Evolutionary conservation across 2,888 invertebrate species (phyloP).

Genomic region (Acanthosoma haemorrhoidale): DNA sequence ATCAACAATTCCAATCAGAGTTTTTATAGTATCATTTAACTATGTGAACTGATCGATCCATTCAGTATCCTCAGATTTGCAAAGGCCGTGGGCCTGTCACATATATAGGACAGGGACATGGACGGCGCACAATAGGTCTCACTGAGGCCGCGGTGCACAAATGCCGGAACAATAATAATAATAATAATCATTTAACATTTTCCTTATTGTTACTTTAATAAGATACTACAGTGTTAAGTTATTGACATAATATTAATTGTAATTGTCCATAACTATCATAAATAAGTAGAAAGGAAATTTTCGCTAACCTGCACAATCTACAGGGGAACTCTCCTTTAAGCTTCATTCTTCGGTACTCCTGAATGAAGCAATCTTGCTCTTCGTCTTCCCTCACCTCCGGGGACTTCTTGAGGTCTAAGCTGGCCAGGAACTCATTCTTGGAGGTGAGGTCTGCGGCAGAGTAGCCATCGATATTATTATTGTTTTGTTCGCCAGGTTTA

Average conservation of each 20-base stretch:
- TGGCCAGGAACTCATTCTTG: slow-evolving; percentile 35
- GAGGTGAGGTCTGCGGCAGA: slow-evolving; percentile 45
- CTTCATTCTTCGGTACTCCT: slow-evolving; percentile 84
- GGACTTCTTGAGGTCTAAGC: slow-evolving; percentile 33
- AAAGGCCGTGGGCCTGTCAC: too few species aligned
- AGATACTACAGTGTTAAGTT: too few species aligned
- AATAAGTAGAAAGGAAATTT: not conserved
- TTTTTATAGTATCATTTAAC: too few species aligned
- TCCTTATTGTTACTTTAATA: too few species aligned
- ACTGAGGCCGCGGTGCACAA: too few species aligned
- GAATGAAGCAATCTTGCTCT: slow-evolving; percentile 75
- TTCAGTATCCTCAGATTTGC: too few species aligned
- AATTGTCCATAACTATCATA: not conserved
- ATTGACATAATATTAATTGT: not conserved
- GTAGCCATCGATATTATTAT: slow-evolving; percentile 60
- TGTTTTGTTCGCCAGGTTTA: slow-evolving; percentile 25
- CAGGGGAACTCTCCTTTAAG: slow-evolving; percentile 85
- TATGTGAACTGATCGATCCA: too few species aligned
- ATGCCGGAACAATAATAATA: too few species aligned
- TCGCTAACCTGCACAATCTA: slow-evolving; percentile 52
- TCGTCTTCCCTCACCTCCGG: slow-evolving; percentile 55
- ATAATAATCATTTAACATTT: too few species aligned
- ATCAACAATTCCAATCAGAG: too few species aligned
- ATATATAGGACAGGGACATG: too few species aligned
- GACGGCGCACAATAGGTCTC: too few species aligned